Base-by-base conservation (phyloP, 2,113 vertebrate genomes). In the Tenrec ecaudatus region DNA sequence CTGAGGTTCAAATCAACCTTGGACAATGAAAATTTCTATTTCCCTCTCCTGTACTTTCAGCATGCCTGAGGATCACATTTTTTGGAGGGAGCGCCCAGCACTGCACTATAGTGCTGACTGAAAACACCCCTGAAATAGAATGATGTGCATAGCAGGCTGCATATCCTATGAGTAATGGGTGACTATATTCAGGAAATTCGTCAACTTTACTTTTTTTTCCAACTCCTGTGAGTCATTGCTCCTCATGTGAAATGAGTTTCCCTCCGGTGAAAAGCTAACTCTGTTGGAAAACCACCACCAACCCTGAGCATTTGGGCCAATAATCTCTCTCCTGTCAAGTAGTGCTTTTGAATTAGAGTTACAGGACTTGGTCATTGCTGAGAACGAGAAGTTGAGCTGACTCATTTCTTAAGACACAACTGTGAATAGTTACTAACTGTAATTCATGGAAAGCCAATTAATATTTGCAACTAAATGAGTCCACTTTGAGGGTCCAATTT, bases 131-230 rank as follows among this genome's bases (percentile, higher is more conserved):
- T 80, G 73, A 88, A 68, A 82, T 93, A 84, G 93, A 85, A 36
- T 12, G 20, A 83, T 81, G 29, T 36, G 6, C 76, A 60, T 66
- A 64, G 33, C 16, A 62, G 40, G 90, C 89, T 80, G 16, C 47
- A 93, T 92, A 94, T 71, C 92, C 80, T 57, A 29, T 91, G 83
- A 96, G 81, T 57, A 94, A 66, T 47, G 83, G 7, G 29, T 60
- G 80, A 22, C 92, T 17, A 6, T 29, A 86, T 60, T 62, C 57
- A 69, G 60, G 64, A 95, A 91, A 86, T 47, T 71, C 14, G 0
- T 78, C 77, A 58, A n/a, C 57, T 92, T 78, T 33, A 20, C 31
- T 36, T 73, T 80, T 73, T 73, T 23, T 43, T 25, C 22, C 11
- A 25, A 33, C 4, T 88, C 36, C 69, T 66, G 11, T 95, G 92